phyloP scores from a whole-genome alignment of 2,797 vertebrate genomes.

The Clarias platycephalus region DNA sequence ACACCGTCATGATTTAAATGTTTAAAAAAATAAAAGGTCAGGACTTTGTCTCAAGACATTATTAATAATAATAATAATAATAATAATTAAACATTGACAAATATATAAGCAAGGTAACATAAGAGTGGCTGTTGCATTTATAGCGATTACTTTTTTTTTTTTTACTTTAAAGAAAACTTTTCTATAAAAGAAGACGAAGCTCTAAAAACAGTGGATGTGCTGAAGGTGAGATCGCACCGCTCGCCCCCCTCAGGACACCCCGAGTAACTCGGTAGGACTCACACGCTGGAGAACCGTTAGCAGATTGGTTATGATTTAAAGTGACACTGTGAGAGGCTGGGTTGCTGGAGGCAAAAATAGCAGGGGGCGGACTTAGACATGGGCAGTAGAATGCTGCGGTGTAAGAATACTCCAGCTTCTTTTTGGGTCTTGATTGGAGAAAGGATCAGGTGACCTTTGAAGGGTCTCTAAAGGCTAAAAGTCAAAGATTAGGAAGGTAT shows the following conservation, averaged over 20 bases:
- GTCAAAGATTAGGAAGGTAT: not conserved
- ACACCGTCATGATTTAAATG: conserved; percentile 17
- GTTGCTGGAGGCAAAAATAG: not conserved
- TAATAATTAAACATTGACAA: conserved; percentile 3
- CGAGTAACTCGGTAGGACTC: not conserved
- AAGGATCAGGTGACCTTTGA: not conserved
- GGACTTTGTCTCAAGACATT: conserved; percentile 61
- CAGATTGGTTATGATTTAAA: not conserved
- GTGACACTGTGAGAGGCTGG: not conserved
- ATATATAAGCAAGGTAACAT: conserved; percentile 20
- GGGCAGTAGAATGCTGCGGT: conserved; percentile 20
- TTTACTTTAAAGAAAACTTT: conserved; percentile 57
- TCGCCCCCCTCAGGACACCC: not conserved
- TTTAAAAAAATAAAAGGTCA: conserved; percentile 60
- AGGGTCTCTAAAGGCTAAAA: not conserved
- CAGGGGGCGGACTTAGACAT: not conserved
- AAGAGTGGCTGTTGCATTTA: conserved; percentile 74
- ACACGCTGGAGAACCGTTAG: not conserved
- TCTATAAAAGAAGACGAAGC: conserved; percentile 59
- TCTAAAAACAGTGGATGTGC: conserved; percentile 20
- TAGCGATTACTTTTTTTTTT: conserved; percentile 62
- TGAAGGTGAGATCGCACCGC: not conserved
- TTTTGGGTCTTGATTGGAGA: not conserved
- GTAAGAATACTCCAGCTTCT: conserved; percentile 4
- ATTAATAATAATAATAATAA: not conserved